Evolutionary conservation across 2,888 invertebrate genomes (phyloP).

Genomic region (Baronia brevicornis): DNA sequence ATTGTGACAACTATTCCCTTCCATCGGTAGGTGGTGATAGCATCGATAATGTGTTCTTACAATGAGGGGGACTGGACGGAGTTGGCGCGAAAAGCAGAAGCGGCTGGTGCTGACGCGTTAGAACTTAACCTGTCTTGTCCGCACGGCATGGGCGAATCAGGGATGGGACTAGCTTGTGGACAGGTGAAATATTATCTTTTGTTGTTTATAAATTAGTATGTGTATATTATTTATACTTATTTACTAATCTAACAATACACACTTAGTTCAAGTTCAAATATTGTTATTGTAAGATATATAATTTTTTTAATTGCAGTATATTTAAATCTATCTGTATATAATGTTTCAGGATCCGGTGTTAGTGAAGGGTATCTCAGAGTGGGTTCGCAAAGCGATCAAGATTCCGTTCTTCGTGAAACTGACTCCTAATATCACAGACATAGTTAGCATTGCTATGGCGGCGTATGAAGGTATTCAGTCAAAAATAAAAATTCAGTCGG

Average conservation of each 20-base stretch:
- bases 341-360: constrained; percentile 87
- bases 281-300: too few relatives aligned
- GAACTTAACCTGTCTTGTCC: constrained; percentile 98
- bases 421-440: constrained; percentile 98
- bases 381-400: constrained; percentile 90
- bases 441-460: constrained; percentile 90
- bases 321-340: too few relatives aligned
- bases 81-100: constrained; percentile 84
- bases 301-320: constrained; percentile 3
- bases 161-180: constrained; percentile 99
- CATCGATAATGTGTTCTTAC: constrained; percentile 96
- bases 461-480: constrained; percentile 85
- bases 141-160: constrained; percentile 98
- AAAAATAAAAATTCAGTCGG: too few relatives aligned
- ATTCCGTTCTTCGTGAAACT: constrained; percentile 98
- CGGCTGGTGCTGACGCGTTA: constrained; percentile 93
- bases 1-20: too few relatives aligned
- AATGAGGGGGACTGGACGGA: constrained; percentile 91
- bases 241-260: too few relatives aligned
- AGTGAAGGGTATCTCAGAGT: constrained; percentile 91
- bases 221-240: too few relatives aligned
- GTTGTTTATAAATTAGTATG: background rate
- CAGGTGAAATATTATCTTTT: constrained; percentile 76
- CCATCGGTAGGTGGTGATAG: constrained; percentile 84
- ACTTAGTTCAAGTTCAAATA: too few relatives aligned